Percentiles rank a stretch among this genome's conserved stretches.
Conservation (phyloP, 2,113 vertebrate species). For the Clarias batrachus region DNA sequence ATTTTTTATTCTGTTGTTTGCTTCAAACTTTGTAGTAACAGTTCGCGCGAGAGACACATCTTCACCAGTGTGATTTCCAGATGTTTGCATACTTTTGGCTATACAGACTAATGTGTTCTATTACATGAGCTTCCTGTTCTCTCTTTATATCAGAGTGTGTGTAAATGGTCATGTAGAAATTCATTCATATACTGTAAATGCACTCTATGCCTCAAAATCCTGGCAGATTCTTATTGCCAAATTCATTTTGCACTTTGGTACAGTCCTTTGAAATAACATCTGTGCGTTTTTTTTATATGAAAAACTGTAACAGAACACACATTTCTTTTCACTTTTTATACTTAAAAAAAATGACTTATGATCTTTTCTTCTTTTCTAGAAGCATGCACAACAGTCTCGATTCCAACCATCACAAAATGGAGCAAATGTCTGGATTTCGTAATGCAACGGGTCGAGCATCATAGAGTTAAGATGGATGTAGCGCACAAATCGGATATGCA, state of each 20-base stretch:
- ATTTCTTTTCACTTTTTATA: neutral
- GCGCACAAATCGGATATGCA: neutral
- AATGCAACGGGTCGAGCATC: neutral
- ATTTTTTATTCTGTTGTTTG: neutral
- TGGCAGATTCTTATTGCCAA: neutral
- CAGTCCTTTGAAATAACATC: constrained; percentile 50
- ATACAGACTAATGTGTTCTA: neutral
- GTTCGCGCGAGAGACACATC: neutral
- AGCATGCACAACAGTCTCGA: neutral
- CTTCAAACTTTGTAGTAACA: neutral
- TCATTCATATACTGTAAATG: neutral
- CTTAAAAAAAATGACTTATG: neutral
- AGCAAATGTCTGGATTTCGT: neutral
- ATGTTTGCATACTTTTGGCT: neutral
- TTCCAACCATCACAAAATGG: neutral
- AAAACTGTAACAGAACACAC: constrained; percentile 28
- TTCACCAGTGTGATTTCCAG: neutral
- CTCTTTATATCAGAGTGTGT: neutral
- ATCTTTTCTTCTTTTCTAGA: neutral
- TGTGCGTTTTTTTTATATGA: neutral
- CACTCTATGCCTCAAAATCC: neutral
- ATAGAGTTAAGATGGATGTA: neutral
- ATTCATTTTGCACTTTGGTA: constrained; percentile 54
- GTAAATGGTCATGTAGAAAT: neutral
- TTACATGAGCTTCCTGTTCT: neutral